Percentiles rank a stretch among this genome's conserved stretches.
Conservation (phyloP, 1,140 invertebrate genomes). For the Brachionus plicatilis region DNA sequence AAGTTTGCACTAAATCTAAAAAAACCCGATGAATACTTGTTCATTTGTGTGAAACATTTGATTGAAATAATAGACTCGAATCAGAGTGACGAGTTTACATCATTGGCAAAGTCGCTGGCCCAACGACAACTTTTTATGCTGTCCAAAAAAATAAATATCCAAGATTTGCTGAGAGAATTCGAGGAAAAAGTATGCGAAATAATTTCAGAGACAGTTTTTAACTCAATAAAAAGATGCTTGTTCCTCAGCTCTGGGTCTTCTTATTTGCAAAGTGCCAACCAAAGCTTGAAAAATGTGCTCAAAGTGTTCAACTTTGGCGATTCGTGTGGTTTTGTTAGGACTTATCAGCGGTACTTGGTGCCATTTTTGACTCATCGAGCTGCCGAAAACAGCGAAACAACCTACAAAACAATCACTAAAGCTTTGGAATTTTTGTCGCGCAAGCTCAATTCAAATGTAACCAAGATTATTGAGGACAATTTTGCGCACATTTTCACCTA, state of each 20-base stretch:
- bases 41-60: slow-evolving; percentile 31
- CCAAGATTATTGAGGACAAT: slow-evolving; percentile 29
- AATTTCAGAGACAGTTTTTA: slow-evolving; percentile 27
- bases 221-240: neutral
- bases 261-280: slow-evolving; percentile 32
- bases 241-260: neutral
- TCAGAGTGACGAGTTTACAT: slow-evolving; percentile 3
- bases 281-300: slow-evolving; percentile 24
- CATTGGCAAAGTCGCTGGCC: slow-evolving; percentile 17
- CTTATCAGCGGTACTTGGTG: slow-evolving; percentile 31
- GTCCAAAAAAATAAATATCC: slow-evolving; percentile 28
- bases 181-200: slow-evolving; percentile 40
- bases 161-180: slow-evolving; percentile 23
- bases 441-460: slow-evolving; percentile 18
- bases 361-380: slow-evolving; percentile 16
- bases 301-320: slow-evolving; percentile 25
- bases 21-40: slow-evolving; percentile 21
- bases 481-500: slow-evolving; percentile 36
- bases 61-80: slow-evolving; percentile 30
- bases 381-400: neutral
- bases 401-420: slow-evolving; percentile 1
- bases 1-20: neutral
- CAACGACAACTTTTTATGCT: slow-evolving; percentile 26
- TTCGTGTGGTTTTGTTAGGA: neutral
- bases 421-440: slow-evolving; percentile 30